Conservation (phyloP, 2,797 vertebrate genomes). For the Pristis pectinata region DNA sequence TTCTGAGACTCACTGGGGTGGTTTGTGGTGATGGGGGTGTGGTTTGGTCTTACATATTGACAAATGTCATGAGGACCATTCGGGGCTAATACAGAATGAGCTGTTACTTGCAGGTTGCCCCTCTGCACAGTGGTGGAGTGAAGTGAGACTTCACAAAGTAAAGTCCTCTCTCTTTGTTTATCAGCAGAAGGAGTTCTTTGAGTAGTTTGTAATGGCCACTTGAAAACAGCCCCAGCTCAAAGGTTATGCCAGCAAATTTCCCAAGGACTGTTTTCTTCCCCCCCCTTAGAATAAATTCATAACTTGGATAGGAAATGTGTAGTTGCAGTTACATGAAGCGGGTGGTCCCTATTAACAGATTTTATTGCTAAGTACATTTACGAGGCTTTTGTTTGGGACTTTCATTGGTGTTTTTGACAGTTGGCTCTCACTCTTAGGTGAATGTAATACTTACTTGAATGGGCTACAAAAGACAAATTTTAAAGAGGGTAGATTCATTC, state of each 20-base stretch:
- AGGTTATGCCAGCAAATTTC: not conserved
- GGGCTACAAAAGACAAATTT: not conserved
- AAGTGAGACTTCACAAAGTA: not conserved
- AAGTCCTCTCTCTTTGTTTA: not conserved
- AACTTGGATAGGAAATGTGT: not conserved
- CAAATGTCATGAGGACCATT: not conserved
- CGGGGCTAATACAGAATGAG: not conserved
- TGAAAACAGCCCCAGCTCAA: not conserved
- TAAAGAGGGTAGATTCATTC: not conserved
- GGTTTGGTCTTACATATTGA: not conserved
- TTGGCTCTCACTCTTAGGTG: not conserved
- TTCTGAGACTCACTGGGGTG: not conserved
- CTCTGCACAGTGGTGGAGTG: not conserved
- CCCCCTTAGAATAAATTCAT: not conserved
- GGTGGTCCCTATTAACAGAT: constrained; percentile 32
- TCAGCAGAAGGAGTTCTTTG: not conserved
- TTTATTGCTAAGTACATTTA: constrained; percentile 17
- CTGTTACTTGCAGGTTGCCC: not conserved
- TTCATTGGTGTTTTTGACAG: not conserved
- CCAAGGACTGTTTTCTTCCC: too few relatives aligned
- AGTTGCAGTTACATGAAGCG: constrained; percentile 2
- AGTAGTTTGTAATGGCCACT: not conserved
- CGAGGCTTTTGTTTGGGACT: not conserved
- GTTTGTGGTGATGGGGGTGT: not conserved
- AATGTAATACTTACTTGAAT: not conserved